These are phyloP conservation scores for Drosophila pseudoananassae DNA, from an alignment of 1,140 invertebrate genomes.

Conservation along the genomic window DNA sequence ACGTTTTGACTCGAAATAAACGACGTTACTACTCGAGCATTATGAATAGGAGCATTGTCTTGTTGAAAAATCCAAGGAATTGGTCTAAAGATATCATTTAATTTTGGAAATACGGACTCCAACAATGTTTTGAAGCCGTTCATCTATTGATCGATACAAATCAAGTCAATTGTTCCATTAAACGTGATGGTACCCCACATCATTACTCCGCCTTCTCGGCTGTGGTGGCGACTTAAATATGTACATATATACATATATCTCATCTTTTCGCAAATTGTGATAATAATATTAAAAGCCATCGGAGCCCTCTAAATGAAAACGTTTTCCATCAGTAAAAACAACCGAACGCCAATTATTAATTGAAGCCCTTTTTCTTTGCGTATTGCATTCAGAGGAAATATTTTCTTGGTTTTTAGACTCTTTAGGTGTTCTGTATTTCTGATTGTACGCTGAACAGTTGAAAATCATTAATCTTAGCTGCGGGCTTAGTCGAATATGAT, in stretches of 20 bases:
- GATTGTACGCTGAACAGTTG: constrained; percentile 32
- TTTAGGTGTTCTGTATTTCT: constrained; percentile 32
- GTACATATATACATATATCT: no score
- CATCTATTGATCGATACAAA: constrained; percentile 26
- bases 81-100: constrained; percentile 8
- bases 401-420: constrained; percentile 34
- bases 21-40: constrained; percentile 10
- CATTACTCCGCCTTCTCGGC: constrained; percentile 11
- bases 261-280: constrained; percentile 10
- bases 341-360: constrained; percentile 32
- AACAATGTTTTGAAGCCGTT: constrained; percentile 31
- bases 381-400: constrained; percentile 19
- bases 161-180: constrained; percentile 38
- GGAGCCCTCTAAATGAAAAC: constrained; percentile 16
- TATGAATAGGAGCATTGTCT: constrained; percentile 19
- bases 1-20: constrained; percentile 7
- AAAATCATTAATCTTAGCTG: constrained; percentile 23
- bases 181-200: constrained; percentile 31
- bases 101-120: constrained; percentile 11
- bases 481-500: constrained; percentile 19
- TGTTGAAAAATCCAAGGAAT: constrained; percentile 14
- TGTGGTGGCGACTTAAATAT: constrained; percentile 5
- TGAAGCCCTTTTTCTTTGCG: constrained; percentile 20
- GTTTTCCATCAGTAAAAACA: constrained; percentile 34
- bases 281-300: constrained; percentile 1